phyloP scores from a whole-genome alignment of 1,140 invertebrate genomes.

The Stenopsyche tienmushanensis region DNA sequence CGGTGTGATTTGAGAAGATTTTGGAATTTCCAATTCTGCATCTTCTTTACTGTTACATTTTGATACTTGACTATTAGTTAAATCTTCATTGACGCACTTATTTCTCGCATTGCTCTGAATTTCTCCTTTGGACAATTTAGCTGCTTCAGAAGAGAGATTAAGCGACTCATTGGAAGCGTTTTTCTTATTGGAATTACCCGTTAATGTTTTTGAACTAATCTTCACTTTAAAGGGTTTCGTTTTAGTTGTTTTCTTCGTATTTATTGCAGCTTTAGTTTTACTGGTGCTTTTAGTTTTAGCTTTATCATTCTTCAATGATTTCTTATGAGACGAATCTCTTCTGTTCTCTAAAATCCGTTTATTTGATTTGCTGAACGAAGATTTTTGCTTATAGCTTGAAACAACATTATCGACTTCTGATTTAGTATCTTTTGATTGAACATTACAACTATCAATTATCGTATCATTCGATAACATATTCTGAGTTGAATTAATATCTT shows the following conservation, averaged over 20 bases:
- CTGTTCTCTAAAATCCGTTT: too few species aligned
- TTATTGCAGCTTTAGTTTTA: background rate
- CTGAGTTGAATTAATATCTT: constrained; percentile 5
- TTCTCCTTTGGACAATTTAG: too few species aligned
- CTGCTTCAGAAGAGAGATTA: background rate
- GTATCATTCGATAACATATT: background rate
- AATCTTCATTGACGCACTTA: too few species aligned
- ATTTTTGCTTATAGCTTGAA: background rate
- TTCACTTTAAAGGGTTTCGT: constrained; percentile 19
- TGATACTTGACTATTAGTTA: too few species aligned
- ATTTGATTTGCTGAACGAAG: background rate
- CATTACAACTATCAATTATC: too few species aligned
- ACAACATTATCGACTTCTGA: background rate
- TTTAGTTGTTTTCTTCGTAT: background rate
- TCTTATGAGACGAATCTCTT: too few species aligned
- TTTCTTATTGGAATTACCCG: constrained; percentile 1
- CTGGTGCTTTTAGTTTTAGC: constrained; percentile 2
- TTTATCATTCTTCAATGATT: too few species aligned
- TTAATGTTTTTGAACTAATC: constrained; percentile 4
- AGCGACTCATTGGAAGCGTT: background rate
- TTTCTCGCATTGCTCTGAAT: too few species aligned
- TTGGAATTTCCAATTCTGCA: constrained; percentile 17
- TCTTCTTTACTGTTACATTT: too few species aligned
- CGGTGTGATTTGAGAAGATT: constrained; percentile 30
- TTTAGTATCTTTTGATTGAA: background rate